Base-by-base conservation (phyloP, 2,797 vertebrate genomes). In the Columba guinea region DNA sequence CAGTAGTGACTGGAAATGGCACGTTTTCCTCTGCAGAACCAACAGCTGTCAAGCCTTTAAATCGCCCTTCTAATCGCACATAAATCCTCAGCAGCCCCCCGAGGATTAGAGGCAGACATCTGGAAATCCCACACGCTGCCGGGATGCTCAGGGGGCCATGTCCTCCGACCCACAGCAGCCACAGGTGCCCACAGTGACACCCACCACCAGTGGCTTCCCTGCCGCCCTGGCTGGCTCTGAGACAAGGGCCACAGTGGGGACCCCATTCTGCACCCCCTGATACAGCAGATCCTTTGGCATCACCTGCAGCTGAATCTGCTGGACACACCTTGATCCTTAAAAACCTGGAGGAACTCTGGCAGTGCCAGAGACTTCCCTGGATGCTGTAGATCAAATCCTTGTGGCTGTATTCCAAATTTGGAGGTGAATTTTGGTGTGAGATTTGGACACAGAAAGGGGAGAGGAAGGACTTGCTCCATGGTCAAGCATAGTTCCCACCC, bases 31-130 rank as follows among this genome's bases (percentile, higher is more conserved):
- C 79, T 28, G 26, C 4, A 2, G 37, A 51, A 10, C 91, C 65
- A 89, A 69, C 92, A 95, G 89, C 92, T 93, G 88, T 79, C 79
- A 12, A 69, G 44, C 46, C 51, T 55, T 75, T 75, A 91, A 93
- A 85, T 15, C 56, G 0, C 52, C 37, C 75, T 73, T n/a, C 51
- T 92, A 78, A 96, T 70, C 89, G 6, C 41, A 41, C 52, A 4
- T 4, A 89, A 91, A 87, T 64, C 91, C 92, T 23, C 9, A 89
- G 32, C 62, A 56, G 71, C 53, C 55, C 89, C 89, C 84, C 46
- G 9, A 3, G 94, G 94, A 93, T 93, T 92, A 89, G 51, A 55
- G 68, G 27, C 49, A 59, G 85, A 26, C 7, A 4, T 83, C 30
- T 77, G 73, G 95, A 81, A 80, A 87, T 64, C 53, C 86, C 84